Conservation (phyloP, 2,797 vertebrate genomes). For the Salarias fasciatus region DNA sequence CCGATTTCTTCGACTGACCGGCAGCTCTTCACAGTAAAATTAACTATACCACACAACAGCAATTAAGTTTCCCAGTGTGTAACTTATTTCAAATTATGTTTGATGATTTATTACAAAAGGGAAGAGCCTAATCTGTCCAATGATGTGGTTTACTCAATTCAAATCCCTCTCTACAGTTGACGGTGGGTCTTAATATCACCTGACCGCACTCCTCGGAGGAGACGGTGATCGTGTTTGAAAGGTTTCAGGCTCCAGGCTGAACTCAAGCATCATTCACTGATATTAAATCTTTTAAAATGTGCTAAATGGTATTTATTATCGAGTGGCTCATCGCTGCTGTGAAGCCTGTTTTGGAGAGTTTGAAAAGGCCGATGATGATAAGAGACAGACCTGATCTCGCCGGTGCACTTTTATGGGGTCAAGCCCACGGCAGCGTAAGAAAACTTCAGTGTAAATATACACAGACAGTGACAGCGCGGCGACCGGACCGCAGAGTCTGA, state of each 20-base stretch:
- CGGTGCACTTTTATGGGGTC: slow-evolving; percentile 5
- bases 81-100: slow-evolving; percentile 48
- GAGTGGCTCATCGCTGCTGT: not conserved
- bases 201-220: slow-evolving; percentile 45
- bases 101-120: slow-evolving; percentile 46
- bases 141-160: slow-evolving; percentile 55
- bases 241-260: no score
- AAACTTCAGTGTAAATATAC: slow-evolving; percentile 5
- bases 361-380: not conserved
- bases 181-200: slow-evolving; percentile 36
- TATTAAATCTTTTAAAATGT: slow-evolving; percentile 30
- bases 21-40: slow-evolving; percentile 22
- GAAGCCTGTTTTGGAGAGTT: no score
- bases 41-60: slow-evolving; percentile 21
- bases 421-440: slow-evolving; percentile 12
- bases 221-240: slow-evolving; percentile 26
- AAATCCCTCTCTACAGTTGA: slow-evolving; percentile 42
- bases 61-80: slow-evolving; percentile 31
- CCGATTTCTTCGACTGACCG: slow-evolving; percentile 14
- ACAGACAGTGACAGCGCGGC: slow-evolving; percentile 1
- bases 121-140: slow-evolving; percentile 41
- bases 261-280: not conserved
- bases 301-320: slow-evolving; percentile 12
- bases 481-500: slow-evolving; percentile 16
- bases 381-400: no score